Evolutionary conservation across 2,113 vertebrate genomes (phyloP), one percentile per base, ranked within the genome.

Genomic region (Lophius piscatorius): DNA sequence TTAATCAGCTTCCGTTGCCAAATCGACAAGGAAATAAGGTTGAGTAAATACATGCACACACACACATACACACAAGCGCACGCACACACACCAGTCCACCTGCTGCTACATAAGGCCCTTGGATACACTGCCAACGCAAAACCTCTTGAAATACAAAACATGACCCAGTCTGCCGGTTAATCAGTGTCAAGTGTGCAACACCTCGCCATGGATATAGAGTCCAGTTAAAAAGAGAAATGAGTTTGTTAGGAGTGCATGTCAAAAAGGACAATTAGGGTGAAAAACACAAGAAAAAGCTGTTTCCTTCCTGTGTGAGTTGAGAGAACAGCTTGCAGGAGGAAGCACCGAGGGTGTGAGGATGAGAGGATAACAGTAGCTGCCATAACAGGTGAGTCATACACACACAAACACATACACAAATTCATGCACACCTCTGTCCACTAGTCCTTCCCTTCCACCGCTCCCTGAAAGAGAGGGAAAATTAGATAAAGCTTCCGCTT

Each of bases 371-470:
- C 65, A 78, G 65, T 17, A 71, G 39, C 62, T 78, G 56, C 42
- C 41, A 67, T 66, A 78, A 77, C 66, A 83, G 69, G 76, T 85
- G 76, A 82, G 63, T 73, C 80, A 82, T 60, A 50, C 49, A 36
- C 41, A 58, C 31, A 35, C 21, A 12, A 50, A 22, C 47, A 33
- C 46, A 58, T 58, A 69, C 38, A 52, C 54, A 56, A 38, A 63
- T 2, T 21, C 20, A 51, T 4, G 51, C 57, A 64, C 65, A 75
- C 50, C 63, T 68, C 45, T 75, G 66, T 76, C 61, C 34, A 20
- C 52, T 46, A 63, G 57, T 56, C 60, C 50, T 60, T 61, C 33
- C 63, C 52, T 51, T 70, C 39, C 55, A 70, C 48, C 59, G 45
- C 45, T 76, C 9, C 61, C 65, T 74, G 47, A 49, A 74, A 66